Evolutionary conservation across 2,888 invertebrate genomes (phyloP).

Genomic region (Xestoiulus laeticollis): DNA sequence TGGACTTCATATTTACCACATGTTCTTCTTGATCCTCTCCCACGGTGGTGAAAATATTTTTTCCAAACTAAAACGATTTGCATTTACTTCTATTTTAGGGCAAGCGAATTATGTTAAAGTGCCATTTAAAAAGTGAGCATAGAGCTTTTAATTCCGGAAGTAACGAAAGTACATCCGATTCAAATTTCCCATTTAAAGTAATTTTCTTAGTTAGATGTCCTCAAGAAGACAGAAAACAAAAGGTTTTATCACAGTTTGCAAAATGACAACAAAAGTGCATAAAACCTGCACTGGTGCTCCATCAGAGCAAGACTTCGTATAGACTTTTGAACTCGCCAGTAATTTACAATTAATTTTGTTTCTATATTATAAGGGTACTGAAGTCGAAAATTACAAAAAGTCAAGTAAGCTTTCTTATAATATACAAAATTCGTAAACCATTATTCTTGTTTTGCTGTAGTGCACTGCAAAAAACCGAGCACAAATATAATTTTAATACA

Average conservation of each 20-base stretch:
- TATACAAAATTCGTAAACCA: no score
- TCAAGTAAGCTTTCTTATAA: no score
- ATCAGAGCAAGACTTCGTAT: no score
- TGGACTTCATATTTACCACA: background rate
- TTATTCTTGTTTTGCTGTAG: no score
- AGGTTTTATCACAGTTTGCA: background rate
- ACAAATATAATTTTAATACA: no score
- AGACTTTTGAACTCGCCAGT: no score
- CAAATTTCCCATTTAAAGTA: background rate
- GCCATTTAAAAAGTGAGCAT: background rate
- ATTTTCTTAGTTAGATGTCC: background rate
- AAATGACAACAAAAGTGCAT: background rate
- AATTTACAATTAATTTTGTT: no score
- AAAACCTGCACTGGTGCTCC: background rate
- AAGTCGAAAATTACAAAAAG: no score
- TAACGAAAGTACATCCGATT: background rate
- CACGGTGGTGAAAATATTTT: background rate
- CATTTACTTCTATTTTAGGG: background rate
- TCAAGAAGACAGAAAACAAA: background rate
- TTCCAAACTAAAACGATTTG: background rate
- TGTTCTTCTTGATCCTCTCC: background rate
- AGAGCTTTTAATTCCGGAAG: background rate
- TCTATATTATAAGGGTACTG: no score
- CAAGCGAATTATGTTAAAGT: background rate
- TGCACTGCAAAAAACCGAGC: no score